A percentile compares a stretch with the other conserved stretches of the same genome.
Evolutionary conservation across 2,797 vertebrate species (phyloP).

Genomic region (Tolypeutes matacus): DNA sequence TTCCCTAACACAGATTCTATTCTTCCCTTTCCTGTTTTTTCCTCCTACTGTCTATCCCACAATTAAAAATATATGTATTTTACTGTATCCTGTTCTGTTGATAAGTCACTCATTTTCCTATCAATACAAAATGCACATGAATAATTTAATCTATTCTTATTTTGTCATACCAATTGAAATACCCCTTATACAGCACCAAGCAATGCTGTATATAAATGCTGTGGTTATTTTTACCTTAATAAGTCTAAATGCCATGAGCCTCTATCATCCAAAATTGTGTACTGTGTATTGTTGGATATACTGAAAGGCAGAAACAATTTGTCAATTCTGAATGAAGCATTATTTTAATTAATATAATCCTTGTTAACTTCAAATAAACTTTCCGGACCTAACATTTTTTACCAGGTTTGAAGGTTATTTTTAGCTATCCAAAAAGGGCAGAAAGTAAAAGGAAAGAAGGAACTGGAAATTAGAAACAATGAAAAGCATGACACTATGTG

Average conservation of each 20-base stretch:
- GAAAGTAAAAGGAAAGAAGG: background rate
- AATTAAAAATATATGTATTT: background rate
- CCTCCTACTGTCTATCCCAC: background rate
- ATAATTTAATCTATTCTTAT: background rate
- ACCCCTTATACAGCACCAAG: background rate
- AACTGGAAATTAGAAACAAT: conserved; percentile 42
- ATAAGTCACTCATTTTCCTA: background rate
- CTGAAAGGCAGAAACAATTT: background rate
- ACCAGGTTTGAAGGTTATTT: background rate
- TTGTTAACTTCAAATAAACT: conserved; percentile 1
- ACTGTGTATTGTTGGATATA: background rate
- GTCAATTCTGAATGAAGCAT: background rate
- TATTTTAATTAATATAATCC: conserved; percentile 21
- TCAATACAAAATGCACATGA: background rate
- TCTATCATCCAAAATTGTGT: background rate
- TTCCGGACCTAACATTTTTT: background rate
- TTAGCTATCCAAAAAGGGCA: background rate
- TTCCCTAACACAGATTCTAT: background rate
- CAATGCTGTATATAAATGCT: background rate
- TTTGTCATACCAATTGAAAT: background rate
- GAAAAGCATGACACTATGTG: background rate
- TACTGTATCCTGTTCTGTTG: background rate
- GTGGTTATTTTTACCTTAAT: background rate
- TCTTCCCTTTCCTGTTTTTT: background rate
- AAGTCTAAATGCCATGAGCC: background rate